Evolutionary conservation across 1,140 invertebrate genomes (phyloP), one percentile per base, ranked within the genome.

Genomic region (Drosophila rhopaloa): DNA sequence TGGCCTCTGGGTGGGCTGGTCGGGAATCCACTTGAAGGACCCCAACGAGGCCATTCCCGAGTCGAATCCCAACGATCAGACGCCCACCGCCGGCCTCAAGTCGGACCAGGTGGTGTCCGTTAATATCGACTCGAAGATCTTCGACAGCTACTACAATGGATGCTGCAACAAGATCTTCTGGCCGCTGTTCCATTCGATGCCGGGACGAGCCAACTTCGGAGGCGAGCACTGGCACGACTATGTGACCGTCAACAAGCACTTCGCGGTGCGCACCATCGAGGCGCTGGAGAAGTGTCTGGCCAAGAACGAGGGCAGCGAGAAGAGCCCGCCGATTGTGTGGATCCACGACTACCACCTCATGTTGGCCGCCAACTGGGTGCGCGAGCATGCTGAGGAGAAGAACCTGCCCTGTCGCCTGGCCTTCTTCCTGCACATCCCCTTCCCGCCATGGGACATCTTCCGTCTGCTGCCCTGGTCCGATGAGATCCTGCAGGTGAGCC

Each of bases 261-360:
- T 98, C 89, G 97, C 97, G 0, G 94, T 95, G 24, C 95, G 95
- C 80, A 97, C 97, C 0, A 94, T 97, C 44, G 94, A 94, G 60
- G 97, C 97, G 0, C 81, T 98, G 37, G 94, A 95, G 56, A 93
- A 94, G 43, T 93, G 94, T 13, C 91, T 96, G 44, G 93, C 94
- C 41, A 93, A 92, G 72, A 95, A 94, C 54, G 93, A 93, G 80
- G 91, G 81, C 5, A 53, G 61, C 27, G 94, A 93, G 71, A 94
- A 93, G 63, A 93, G 94, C 10, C 92, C 94, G 1, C 97, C 97
- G 0, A 94, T 98, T 16, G 95, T 98, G 0, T 98, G 97, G 97
- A 95, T 98, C 14, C 97, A 98, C 79, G 97, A 98, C 91, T 98
- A 98, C 92, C 97, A 98, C 84, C 93, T 98, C 5, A 97, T 98